Conservation (phyloP, 2,888 invertebrate genomes). For the Amphipoea oculea region DNA sequence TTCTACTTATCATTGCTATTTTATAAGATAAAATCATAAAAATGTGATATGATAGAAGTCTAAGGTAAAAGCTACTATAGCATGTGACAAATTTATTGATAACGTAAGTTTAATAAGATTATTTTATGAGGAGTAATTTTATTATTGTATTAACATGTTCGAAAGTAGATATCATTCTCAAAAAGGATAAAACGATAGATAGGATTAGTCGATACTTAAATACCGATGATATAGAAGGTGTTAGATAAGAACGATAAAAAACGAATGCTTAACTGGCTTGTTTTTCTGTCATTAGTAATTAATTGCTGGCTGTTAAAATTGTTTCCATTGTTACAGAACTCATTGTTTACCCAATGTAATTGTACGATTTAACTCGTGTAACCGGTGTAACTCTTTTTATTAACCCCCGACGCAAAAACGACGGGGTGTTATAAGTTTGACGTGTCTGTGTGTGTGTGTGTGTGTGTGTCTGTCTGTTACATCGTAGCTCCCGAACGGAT, state of each 20-base stretch:
- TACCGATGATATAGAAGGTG: neutral
- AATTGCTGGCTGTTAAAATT: neutral
- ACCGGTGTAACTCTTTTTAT: neutral
- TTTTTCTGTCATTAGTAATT: conserved; percentile 7
- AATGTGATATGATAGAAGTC: conserved; percentile 12
- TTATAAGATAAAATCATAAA: conserved; percentile 13
- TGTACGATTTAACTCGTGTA: neutral
- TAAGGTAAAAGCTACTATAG: neutral
- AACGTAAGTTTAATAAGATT: conserved; percentile 8
- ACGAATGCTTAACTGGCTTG: neutral
- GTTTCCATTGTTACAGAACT: neutral
- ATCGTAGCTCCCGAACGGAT: too few species aligned
- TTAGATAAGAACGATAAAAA: neutral
- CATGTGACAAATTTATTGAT: conserved; percentile 9
- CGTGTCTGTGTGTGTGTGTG: too few species aligned
- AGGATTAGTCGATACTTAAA: neutral
- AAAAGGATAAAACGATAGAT: neutral
- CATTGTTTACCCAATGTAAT: neutral
- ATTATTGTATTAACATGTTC: neutral
- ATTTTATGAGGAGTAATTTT: neutral
- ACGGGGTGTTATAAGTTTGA: too few species aligned
- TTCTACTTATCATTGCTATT: conserved; percentile 22
- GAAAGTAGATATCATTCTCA: neutral
- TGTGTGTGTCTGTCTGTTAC: too few species aligned
- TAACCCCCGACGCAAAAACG: too few species aligned